These are phyloP conservation scores for Zapus hudsonius DNA, from an alignment of 2,113 vertebrate species.

Conservation along the genomic window DNA sequence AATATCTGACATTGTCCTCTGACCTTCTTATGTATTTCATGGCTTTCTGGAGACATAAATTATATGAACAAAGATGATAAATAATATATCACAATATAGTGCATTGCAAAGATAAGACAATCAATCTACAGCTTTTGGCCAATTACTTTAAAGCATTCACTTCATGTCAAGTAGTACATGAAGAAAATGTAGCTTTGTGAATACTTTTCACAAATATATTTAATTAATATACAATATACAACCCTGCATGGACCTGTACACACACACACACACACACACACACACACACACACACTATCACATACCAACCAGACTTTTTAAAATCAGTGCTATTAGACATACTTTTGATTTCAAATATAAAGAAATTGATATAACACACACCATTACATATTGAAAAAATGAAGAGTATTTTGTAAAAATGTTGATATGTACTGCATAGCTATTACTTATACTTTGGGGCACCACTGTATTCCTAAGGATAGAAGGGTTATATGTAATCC, in stretches of 20 bases:
- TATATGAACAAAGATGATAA: not conserved
- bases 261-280: too few species aligned
- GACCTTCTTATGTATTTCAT: too few species aligned
- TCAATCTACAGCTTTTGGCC: not conserved
- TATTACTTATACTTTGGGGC: not conserved
- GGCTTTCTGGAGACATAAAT: not conserved
- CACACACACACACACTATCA: too few species aligned
- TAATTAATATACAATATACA: not conserved
- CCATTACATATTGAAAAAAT: not conserved
- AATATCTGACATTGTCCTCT: too few species aligned
- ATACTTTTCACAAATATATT: constrained; percentile 24
- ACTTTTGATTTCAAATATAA: not conserved
- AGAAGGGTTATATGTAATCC: constrained; percentile 54
- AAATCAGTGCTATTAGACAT: not conserved
- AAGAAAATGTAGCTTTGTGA: not conserved
- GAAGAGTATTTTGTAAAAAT: not conserved
- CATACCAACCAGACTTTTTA: not conserved
- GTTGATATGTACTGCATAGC: not conserved
- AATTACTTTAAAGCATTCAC: not conserved
- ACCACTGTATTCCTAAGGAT: not conserved
- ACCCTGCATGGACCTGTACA: too few species aligned
- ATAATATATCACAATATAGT: not conserved
- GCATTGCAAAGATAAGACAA: not conserved
- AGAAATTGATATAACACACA: not conserved
- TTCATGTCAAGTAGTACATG: not conserved